These are phyloP conservation scores for Phenganax stokvisi DNA, from an alignment of 92 coral and sea anemone genomes.

Conservation along the genomic window DNA sequence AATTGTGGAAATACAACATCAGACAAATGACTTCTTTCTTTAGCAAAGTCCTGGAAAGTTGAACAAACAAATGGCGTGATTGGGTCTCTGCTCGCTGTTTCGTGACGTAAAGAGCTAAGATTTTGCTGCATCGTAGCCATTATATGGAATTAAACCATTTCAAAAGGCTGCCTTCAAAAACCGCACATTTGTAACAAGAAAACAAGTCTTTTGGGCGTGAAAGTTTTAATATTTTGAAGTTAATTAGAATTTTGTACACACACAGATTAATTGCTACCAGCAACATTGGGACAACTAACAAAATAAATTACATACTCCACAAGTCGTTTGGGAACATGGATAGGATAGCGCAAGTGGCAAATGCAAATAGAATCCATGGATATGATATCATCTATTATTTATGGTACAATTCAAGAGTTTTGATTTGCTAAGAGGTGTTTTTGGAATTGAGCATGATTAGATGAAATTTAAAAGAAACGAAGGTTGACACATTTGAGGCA, in stretches of 20 bases:
- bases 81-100: slow-evolving; percentile 57
- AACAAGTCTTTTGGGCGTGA: neutral
- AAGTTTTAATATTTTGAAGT: neutral
- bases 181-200: neutral
- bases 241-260: neutral
- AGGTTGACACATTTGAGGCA: too few species aligned
- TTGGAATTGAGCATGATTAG: too few species aligned
- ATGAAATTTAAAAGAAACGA: too few species aligned
- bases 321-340: neutral
- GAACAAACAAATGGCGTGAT: slow-evolving; percentile 92
- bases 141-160: neutral
- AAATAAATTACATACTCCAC: neutral
- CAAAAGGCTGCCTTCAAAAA: neutral
- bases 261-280: neutral
- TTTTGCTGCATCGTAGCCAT: slow-evolving; percentile 15
- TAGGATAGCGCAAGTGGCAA: too few species aligned
- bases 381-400: too few species aligned
- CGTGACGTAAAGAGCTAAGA: slow-evolving; percentile 50
- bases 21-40: slow-evolving; percentile 70
- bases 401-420: too few species aligned
- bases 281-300: neutral
- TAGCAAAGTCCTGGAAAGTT: slow-evolving; percentile 77
- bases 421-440: too few species aligned
- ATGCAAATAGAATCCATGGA: too few species aligned
- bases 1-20: slow-evolving; percentile 67